Evolutionary conservation across 2,113 vertebrate genomes (phyloP).

Genomic region (Syngnathoides biaculeatus): DNA sequence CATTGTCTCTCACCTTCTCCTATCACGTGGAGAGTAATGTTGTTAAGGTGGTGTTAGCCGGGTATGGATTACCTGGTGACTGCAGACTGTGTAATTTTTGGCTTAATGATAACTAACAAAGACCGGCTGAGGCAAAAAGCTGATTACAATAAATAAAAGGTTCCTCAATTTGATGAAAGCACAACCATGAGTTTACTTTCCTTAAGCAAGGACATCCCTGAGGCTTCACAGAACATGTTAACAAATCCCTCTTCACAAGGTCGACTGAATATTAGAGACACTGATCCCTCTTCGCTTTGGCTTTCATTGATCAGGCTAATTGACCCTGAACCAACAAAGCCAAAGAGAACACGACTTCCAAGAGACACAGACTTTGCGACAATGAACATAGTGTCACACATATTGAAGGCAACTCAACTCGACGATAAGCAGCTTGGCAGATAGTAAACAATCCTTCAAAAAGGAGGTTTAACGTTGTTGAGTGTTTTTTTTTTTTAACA

Average conservation of each 20-base stretch:
- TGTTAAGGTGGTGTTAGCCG: slow-evolving; percentile 41
- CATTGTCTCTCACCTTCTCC: slow-evolving; percentile 28
- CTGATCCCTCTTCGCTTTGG: slow-evolving; percentile 49
- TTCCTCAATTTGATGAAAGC: background rate
- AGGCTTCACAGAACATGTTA: slow-evolving; percentile 18
- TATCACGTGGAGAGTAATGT: slow-evolving; percentile 27
- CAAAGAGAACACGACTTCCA: slow-evolving; percentile 28
- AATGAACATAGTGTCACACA: slow-evolving; percentile 9
- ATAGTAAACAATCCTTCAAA: too few relatives aligned
- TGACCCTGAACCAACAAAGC: slow-evolving; percentile 47
- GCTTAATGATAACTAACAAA: slow-evolving; percentile 19
- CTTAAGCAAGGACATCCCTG: background rate
- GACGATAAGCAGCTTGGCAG: too few relatives aligned
- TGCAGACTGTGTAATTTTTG: slow-evolving; percentile 34
- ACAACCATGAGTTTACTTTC: background rate
- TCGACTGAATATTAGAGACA: slow-evolving; percentile 39
- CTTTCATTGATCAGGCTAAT: slow-evolving; percentile 58
- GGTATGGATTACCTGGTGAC: slow-evolving; percentile 23
- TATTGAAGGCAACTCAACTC: too few relatives aligned
- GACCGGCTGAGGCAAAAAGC: background rate
- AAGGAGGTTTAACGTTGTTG: too few relatives aligned
- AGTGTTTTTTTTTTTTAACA: too few relatives aligned
- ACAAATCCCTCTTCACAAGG: slow-evolving; percentile 47
- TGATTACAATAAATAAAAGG: background rate
- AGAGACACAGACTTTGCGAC: background rate